Conservation (phyloP, 2,113 vertebrate genomes). For the Siniperca knerii region DNA sequence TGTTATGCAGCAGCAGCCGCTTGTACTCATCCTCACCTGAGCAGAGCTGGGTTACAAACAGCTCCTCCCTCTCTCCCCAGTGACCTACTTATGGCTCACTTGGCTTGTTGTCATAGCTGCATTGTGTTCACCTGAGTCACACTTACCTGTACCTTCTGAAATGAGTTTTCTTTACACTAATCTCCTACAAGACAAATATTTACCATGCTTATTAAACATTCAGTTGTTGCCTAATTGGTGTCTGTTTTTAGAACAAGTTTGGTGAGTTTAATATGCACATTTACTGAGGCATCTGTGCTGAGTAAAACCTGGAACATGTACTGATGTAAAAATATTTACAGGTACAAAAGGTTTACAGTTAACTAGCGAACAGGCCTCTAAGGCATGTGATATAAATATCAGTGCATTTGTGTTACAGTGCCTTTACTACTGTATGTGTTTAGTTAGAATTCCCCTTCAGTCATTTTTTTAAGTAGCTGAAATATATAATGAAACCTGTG, state of each 20-base stretch:
- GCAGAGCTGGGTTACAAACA: background rate
- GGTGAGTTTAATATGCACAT: background rate
- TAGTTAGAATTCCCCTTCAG: background rate
- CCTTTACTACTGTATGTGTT: background rate
- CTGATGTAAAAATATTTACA: background rate
- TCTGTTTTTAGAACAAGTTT: conserved; percentile 8
- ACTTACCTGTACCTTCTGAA: background rate
- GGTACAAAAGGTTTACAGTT: background rate
- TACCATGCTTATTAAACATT: background rate
- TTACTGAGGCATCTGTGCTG: background rate
- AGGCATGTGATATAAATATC: background rate
- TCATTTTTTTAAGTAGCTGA: background rate
- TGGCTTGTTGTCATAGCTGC: conserved; percentile 32
- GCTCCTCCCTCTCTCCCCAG: background rate
- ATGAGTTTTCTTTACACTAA: background rate
- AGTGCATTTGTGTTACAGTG: background rate
- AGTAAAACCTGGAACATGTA: background rate
- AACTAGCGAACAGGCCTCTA: background rate
- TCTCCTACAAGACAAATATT: background rate
- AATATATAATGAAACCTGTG: background rate
- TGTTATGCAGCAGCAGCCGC: background rate
- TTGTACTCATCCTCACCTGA: conserved; percentile 35
- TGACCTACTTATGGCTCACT: conserved; percentile 41
- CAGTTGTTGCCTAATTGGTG: background rate
- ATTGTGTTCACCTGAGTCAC: background rate